Base-by-base conservation (phyloP, 2,797 vertebrate species). In the Cyprinella venusta region DNA sequence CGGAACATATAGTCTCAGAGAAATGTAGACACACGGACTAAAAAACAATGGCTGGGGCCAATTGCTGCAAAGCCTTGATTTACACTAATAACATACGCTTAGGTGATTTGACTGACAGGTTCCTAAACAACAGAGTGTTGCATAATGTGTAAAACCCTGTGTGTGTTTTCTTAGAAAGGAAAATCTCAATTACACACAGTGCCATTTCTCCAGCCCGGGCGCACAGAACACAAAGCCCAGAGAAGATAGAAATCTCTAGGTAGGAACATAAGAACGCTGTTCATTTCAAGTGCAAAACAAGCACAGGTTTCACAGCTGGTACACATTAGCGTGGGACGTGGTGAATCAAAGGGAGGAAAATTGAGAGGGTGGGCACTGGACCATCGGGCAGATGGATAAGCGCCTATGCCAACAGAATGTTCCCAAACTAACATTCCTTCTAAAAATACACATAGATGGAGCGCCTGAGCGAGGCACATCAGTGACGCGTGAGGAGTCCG, bases 361-460 rank as follows among this genome's bases (percentile, higher is more conserved):
- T 77, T 54, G 45, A 48, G 24, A 78, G 76, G 50, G 64, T 82
- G 59, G 76, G 81, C 30, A 81, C 70, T 59, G 61, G 68, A 87
- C 45, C 79, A 83, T 87, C 76, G 70, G 81, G 76, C 82, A 87
- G 80, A 87, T 86, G 86, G 69, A 76, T 76, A 80, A 70, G 42
- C n/a, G 59, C 18, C 69, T 59, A 79, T 45, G 76, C 84, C 85
- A 88, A 78, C 64, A 82, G 63, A 77, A 84, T 76, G 69, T 82
- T 86, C 84, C 80, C 80, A 84, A 84, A 85, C 71, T 76, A 81
- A 85, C 88, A 87, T 89, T 90, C 88, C 78, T 87, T 80, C 80
- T 79, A 83, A 84, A 87, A 87, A 86, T 86, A 86, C 84, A 80
- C 80, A 83, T 26, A 18, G 26, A 79, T 42, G 48, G 69, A 69